Base-by-base conservation (phyloP, 1,140 invertebrate species). In the Drosophila prosaltans region DNA sequence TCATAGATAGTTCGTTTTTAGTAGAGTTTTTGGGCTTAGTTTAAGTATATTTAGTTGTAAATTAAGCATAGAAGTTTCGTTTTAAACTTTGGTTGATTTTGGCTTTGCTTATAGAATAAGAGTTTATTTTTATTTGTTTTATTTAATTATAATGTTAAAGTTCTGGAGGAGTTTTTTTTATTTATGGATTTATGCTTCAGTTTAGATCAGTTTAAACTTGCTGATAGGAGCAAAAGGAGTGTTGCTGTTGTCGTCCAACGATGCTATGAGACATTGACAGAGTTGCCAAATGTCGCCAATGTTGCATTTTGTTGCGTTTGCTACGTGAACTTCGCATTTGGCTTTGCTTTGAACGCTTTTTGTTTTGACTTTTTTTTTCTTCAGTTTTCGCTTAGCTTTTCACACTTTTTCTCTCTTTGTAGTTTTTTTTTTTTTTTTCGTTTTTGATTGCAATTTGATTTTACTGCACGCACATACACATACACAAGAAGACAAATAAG, bases 291-390 rank as follows among this genome's bases (percentile, higher is more conserved):
- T 71, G 84, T 77, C 83, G 83, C 80, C 62, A 70, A 65, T 80
- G 59, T 82, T 78, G 84, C 83, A 88, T 88, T 88, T 88, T 88
- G 84, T 83, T 88, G 84, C 77, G 80, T 88, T 88, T 88, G 57
- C 68, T 89, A 75, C 83, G 83, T 69, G 75, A 59, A 80, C 24
- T 26, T 51, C 76, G 80, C 83, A 88, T 88, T 88, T 83, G 80
- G 76, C 72, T 80, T 79, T 75, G 67, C 62, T 74, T 74, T 69
- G 3, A 16, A 16, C 6, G 45, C 9, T 61, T 62, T 76, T 58
- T 36, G 62, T 74, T 57, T 74, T 48, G 16, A 16, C 16, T 36
- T 30, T 40, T 41, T 57, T 65, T 40, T 45, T 16, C 30, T 70
- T 24, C 28, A 40, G 51, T 57, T 54, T 26, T 6, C 30, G 16